Evolutionary conservation across 2,888 invertebrate species (phyloP).

Genomic region (Parapristionchus giblindavisi): DNA sequence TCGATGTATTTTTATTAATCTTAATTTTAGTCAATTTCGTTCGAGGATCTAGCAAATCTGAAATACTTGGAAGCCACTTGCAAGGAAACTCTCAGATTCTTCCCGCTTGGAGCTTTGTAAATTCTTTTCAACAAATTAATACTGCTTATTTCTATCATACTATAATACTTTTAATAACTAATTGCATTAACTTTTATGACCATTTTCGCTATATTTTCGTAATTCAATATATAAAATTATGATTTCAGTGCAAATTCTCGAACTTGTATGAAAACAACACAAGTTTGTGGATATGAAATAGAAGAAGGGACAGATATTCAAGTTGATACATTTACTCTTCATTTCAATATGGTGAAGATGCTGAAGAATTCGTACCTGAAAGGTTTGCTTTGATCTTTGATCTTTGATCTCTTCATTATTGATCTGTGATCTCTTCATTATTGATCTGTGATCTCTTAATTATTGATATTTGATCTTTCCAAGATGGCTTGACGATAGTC

Average conservation of each 20-base stretch:
- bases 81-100: slow-evolving; percentile 32
- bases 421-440: no score
- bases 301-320: slow-evolving; percentile 57
- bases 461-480: neutral
- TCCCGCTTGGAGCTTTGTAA: slow-evolving; percentile 22
- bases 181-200: neutral
- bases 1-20: no score
- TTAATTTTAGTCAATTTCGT: slow-evolving; percentile 19
- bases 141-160: neutral
- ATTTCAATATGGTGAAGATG: slow-evolving; percentile 22
- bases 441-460: no score
- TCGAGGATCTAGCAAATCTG: slow-evolving; percentile 12
- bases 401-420: no score
- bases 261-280: slow-evolving; percentile 17
- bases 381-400: no score
- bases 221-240: neutral
- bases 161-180: neutral
- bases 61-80: slow-evolving; percentile 20
- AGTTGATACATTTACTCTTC: neutral
- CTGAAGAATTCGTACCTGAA: slow-evolving; percentile 22
- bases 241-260: slow-evolving; percentile 29
- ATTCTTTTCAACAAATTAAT: neutral
- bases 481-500: slow-evolving; percentile 23
- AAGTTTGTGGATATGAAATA: slow-evolving; percentile 38
- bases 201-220: neutral